Evolutionary conservation across 2,113 vertebrate species (phyloP).

Genomic region (Hippocampus guttulatus): DNA sequence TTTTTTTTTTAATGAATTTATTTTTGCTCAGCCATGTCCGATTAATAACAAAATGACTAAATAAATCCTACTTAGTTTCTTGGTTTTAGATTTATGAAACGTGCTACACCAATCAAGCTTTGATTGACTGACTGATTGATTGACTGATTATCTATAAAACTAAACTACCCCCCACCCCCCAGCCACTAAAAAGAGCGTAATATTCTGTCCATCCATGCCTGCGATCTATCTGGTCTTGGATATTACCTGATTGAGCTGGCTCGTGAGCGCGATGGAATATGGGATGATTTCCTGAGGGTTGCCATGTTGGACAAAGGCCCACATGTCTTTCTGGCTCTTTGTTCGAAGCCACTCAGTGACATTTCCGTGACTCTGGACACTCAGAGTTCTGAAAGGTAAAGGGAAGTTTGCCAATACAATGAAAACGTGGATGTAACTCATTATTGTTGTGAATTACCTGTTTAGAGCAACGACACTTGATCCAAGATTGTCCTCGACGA

Average conservation of each 20-base stretch:
- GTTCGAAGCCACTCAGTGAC: constrained; percentile 61
- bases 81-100: too few relatives aligned
- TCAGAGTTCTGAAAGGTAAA: constrained; percentile 57
- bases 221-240: background rate
- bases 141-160: too few relatives aligned
- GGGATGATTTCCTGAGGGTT: constrained; percentile 72
- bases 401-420: background rate
- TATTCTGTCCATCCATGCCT: background rate
- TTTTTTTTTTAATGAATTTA: too few relatives aligned
- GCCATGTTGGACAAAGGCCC: constrained; percentile 64
- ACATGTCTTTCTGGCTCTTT: constrained; percentile 64
- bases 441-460: constrained; percentile 47
- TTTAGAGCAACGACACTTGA: constrained; percentile 62
- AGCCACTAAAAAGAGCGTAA: background rate
- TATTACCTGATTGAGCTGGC: constrained; percentile 71
- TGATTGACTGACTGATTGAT: too few relatives aligned
- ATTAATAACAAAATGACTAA: too few relatives aligned
- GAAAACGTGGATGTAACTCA: background rate
- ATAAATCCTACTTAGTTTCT: too few relatives aligned
- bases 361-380: constrained; percentile 31
- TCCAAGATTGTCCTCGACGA: constrained; percentile 70
- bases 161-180: too few relatives aligned
- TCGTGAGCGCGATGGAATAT: constrained; percentile 68
- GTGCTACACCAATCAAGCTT: too few relatives aligned
- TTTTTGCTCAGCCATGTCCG: too few relatives aligned